These are phyloP conservation scores for Squalus acanthias DNA, from an alignment of 2,797 vertebrate genomes.

Conservation along the genomic window DNA sequence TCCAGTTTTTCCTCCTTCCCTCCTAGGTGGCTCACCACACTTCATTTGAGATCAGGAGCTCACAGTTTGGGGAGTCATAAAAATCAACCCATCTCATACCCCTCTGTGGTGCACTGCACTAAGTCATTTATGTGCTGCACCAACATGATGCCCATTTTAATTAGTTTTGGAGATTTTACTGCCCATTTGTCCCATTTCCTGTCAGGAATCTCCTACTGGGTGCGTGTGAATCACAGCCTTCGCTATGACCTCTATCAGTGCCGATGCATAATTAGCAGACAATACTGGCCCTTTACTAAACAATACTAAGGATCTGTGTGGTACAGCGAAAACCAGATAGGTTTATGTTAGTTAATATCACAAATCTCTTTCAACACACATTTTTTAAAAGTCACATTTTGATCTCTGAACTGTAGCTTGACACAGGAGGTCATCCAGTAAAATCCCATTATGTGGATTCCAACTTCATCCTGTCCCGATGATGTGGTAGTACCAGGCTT, in stretches of 20 bases:
- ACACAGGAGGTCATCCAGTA: too few species aligned
- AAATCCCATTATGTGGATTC: not conserved
- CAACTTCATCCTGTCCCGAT: not conserved
- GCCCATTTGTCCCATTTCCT: not conserved
- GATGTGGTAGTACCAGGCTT: not conserved
- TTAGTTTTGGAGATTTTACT: not conserved
- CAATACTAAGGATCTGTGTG: too few species aligned
- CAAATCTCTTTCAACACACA: not conserved
- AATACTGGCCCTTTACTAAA: not conserved
- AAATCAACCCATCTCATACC: not conserved
- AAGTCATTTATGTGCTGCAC: not conserved
- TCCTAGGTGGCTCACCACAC: not conserved
- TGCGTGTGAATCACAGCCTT: not conserved
- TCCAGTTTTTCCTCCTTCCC: not conserved
- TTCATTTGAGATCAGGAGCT: not conserved
- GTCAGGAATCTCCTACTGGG: not conserved
- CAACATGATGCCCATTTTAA: not conserved
- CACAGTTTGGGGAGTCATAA: not conserved
- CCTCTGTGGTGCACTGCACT: not conserved
- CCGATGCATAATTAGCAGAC: not conserved
- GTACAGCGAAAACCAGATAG: not conserved
- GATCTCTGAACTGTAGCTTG: not conserved
- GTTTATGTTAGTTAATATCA: not conserved
- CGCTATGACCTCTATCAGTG: not conserved
- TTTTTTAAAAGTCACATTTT: too few species aligned